Percentiles rank a stretch among this genome's conserved stretches.
These are phyloP conservation scores for Epizoanthus rinbou DNA, from an alignment of 92 coral and sea anemone species.

Conservation along the genomic window DNA sequence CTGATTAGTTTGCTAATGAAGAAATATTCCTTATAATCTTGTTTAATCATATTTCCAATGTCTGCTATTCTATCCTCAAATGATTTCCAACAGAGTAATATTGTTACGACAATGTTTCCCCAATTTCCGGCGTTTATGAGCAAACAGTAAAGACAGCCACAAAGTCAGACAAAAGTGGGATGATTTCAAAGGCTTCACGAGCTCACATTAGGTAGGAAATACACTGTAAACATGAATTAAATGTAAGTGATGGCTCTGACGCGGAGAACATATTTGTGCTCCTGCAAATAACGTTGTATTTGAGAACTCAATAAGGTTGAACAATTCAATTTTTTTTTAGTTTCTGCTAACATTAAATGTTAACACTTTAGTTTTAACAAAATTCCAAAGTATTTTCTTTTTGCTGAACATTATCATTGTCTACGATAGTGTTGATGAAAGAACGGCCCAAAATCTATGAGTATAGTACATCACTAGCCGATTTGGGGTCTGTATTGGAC, in stretches of 20 bases:
- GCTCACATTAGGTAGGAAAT: constrained; percentile 38
- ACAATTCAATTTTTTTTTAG: background rate
- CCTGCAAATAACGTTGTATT: constrained; percentile 11
- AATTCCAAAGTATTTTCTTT: background rate
- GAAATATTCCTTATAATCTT: background rate
- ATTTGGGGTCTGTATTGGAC: background rate
- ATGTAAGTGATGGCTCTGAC: background rate
- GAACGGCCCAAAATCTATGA: background rate
- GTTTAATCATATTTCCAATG: constrained; percentile 7
- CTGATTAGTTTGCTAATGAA: background rate
- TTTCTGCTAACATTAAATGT: no score
- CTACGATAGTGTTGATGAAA: background rate
- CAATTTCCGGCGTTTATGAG: constrained; percentile 43
- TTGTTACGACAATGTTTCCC: constrained; percentile 26
- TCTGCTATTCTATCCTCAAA: background rate
- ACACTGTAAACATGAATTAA: constrained; percentile 2
- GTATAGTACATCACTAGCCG: background rate
- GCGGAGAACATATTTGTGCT: constrained; percentile 4
- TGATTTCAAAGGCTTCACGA: constrained; percentile 21
- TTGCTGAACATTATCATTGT: background rate
- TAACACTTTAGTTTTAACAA: background rate
- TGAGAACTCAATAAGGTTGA: background rate
- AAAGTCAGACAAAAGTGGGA: constrained; percentile 29
- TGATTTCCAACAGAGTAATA: constrained; percentile 9
- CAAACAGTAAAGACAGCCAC: constrained; percentile 29